Evolutionary conservation across 2,888 invertebrate genomes (phyloP), one percentile per base, ranked within the genome.

Genomic region (Glaucopsyche alexis): DNA sequence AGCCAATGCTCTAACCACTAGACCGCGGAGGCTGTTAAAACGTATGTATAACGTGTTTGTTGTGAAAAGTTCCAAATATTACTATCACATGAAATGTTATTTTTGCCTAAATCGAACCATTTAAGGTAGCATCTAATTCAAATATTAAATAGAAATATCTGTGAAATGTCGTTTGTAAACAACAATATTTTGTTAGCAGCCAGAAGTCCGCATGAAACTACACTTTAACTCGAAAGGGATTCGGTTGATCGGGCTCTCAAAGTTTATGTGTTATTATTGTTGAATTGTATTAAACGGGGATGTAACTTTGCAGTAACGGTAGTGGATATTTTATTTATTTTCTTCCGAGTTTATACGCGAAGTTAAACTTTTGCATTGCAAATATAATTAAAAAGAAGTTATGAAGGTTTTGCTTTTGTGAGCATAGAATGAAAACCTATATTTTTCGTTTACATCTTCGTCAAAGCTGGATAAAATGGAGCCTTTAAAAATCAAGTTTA

Each of bases 211-310:
- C 29, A 69, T 47, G 11, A 49, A 69, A 69, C 69, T 49, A 47
- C 69, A 7, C 19, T 67, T 47, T 49, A 69, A 69, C 69, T 47
- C 11, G 19, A 69, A 69, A 69, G 49, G 47, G 19, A 69, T 69
- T 60, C 60, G 38, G 29, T 38, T 2, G 60, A 60, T 60, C 60
- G 60, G 19, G 13, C 29, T 60, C 60, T 11, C 60, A 13, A 60
- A 60, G 29, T 60, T 60, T 60, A 60, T 60, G 47, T 47, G 60
- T 38, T 60, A 60, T 60, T 60, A 60, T 60, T 60, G 38, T 60
- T 29, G 29, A 60, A 60, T 38, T 60, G 60, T 60, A 60, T 60
- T 60, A 60, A 60, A 60, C 7, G 60, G 14, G 55, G 29, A 60
- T 38, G 60, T 60, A 60, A 38, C 60, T 60, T 60, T 29, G 29